These are phyloP conservation scores for Ascidia mentula DNA, from an alignment of 23 tunicate species.

Conservation along the genomic window DNA sequence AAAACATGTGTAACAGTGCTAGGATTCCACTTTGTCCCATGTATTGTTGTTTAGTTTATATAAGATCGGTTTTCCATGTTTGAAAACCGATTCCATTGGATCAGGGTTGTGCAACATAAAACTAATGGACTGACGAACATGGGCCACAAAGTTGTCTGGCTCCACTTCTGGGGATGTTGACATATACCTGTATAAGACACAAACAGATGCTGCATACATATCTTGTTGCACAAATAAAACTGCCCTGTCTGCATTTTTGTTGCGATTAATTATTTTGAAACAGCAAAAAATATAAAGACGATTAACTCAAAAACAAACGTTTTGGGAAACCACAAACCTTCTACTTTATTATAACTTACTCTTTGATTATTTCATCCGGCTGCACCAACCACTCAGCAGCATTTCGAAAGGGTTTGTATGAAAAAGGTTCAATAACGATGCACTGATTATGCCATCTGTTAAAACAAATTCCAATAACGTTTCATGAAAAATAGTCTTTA, in stretches of 20 bases:
- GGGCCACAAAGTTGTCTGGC: conserved; percentile 52
- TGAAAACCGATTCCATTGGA: conserved; percentile 25
- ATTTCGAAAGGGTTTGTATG: conserved; percentile 28
- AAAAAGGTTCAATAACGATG: conserved; percentile 56
- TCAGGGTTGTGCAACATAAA: conserved; percentile 56
- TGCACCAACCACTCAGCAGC: conserved; percentile 31
- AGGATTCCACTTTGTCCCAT: conserved; percentile 15
- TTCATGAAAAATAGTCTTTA: not conserved
- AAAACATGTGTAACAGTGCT: too few relatives aligned
- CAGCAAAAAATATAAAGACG: too few relatives aligned
- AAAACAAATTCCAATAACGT: not conserved
- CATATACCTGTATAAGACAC: conserved; percentile 35
- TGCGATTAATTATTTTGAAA: too few relatives aligned
- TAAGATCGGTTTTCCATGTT: conserved; percentile 6
- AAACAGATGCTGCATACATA: too few relatives aligned
- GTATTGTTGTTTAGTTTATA: not conserved
- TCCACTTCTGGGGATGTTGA: conserved; percentile 91
- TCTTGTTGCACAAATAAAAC: too few relatives aligned
- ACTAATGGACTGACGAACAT: conserved; percentile 34
- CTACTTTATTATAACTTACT: conserved; percentile 20
- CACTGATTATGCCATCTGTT: conserved; percentile 26
- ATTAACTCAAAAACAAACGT: too few relatives aligned
- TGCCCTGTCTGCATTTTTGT: too few relatives aligned
- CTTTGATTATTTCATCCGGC: conserved; percentile 42
- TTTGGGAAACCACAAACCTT: not conserved